phyloP scores from a whole-genome alignment of 2,888 invertebrate species.

The Agriopis marginaria region DNA sequence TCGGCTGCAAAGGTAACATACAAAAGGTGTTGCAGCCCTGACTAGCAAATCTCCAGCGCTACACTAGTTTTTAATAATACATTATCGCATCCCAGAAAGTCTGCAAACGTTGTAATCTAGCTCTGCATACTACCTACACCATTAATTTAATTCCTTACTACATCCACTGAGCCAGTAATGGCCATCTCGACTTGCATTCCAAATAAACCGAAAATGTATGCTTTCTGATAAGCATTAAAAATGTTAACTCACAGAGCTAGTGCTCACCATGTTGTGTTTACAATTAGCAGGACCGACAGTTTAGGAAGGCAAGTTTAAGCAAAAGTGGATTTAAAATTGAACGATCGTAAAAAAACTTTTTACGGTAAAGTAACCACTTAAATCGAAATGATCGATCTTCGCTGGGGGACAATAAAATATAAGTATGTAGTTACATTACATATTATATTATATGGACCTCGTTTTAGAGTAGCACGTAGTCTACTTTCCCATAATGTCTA shows the following conservation, averaged over 20 bases:
- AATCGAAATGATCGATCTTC: too few species aligned
- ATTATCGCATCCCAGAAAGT: too few species aligned
- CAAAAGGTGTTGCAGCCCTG: too few species aligned
- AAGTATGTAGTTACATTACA: too few species aligned
- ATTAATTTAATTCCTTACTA: conserved; percentile 48
- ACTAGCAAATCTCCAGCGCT: too few species aligned
- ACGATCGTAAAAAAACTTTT: background rate
- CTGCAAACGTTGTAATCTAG: background rate
- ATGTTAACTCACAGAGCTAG: conserved; percentile 16
- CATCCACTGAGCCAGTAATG: conserved; percentile 44
- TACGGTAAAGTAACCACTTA: background rate
- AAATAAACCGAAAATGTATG: conserved; percentile 51
- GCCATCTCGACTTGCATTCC: conserved; percentile 51
- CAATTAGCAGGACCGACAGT: background rate
- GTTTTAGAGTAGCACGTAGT: too few species aligned
- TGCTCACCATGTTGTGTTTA: background rate
- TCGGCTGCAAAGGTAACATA: too few species aligned
- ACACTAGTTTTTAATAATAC: too few species aligned
- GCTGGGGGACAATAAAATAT: too few species aligned
- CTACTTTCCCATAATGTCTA: too few species aligned
- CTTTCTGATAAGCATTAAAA: conserved; percentile 49
- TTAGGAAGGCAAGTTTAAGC: background rate
- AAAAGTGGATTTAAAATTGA: background rate
- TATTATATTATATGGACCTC: too few species aligned
- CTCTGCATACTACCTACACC: conserved; percentile 9